Conservation (phyloP, 1,140 invertebrate genomes). For the Orius laevigatus region DNA sequence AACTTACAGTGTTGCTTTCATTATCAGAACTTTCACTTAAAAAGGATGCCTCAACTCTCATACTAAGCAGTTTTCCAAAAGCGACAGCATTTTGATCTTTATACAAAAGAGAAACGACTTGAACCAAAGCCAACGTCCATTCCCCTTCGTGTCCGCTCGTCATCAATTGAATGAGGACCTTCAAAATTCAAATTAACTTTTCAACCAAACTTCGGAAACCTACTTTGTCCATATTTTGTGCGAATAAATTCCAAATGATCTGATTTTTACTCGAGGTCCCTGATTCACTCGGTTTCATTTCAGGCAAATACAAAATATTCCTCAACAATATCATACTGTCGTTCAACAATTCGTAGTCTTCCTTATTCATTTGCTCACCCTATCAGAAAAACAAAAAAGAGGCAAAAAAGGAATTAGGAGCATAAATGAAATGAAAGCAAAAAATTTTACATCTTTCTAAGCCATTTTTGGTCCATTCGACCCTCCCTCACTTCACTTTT, state of each 20-base stretch:
- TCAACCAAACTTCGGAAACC: slow-evolving; percentile 45
- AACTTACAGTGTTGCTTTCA: slow-evolving; percentile 50
- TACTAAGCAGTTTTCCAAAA: slow-evolving; percentile 47
- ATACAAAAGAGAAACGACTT: slow-evolving; percentile 53
- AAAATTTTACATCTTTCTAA: no score
- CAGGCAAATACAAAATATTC: slow-evolving; percentile 55
- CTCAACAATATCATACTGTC: slow-evolving; percentile 48
- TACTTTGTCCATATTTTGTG: slow-evolving; percentile 52
- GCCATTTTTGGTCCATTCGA: no score
- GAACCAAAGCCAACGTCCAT: slow-evolving; percentile 55
- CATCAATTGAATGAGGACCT: slow-evolving; percentile 20
- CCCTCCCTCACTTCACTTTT: no score
- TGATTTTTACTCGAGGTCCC: slow-evolving; percentile 38
- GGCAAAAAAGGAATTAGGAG: not conserved
- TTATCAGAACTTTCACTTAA: slow-evolving; percentile 57
- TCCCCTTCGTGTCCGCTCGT: slow-evolving; percentile 21
- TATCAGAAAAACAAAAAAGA: slow-evolving; percentile 13
- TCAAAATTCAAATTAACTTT: slow-evolving; percentile 21
- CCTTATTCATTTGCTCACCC: slow-evolving; percentile 31
- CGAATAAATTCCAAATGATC: slow-evolving; percentile 59
- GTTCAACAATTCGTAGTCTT: slow-evolving; percentile 46
- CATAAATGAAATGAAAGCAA: no score
- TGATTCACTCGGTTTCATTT: slow-evolving; percentile 20
- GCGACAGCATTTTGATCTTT: slow-evolving; percentile 57
- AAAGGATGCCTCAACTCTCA: slow-evolving; percentile 46